phyloP scores from a whole-genome alignment of 2,888 invertebrate genomes.

The Drosophila barbarae region DNA sequence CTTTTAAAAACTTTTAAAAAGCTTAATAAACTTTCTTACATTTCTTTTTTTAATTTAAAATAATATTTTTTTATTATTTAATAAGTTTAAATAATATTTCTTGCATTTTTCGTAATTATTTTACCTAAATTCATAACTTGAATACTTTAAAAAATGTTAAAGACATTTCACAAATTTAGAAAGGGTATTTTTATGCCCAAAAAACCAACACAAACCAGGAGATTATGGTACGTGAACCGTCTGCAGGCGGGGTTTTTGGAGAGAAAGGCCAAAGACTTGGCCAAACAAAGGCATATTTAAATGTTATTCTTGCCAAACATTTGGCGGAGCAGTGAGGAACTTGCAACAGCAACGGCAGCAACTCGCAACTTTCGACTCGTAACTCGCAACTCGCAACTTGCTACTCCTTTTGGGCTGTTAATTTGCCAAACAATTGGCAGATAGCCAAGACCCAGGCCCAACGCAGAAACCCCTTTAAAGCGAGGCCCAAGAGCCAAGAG shows the following conservation, averaged over 20 bases:
- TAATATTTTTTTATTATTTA: no score
- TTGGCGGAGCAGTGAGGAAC: conserved; percentile 32
- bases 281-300: conserved; percentile 75
- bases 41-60: no score
- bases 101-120: background rate
- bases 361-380: conserved; percentile 14
- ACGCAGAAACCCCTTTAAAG: conserved; percentile 39
- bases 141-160: background rate
- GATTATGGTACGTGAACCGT: conserved; percentile 49
- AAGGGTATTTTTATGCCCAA: conserved; percentile 20
- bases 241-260: conserved; percentile 8
- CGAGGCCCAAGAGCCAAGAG: conserved; percentile 20
- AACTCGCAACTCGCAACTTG: conserved; percentile 23
- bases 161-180: conserved; percentile 10
- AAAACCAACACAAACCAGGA: conserved; percentile 42
- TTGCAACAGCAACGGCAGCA: conserved; percentile 34
- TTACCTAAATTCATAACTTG: background rate
- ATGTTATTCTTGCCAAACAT: conserved; percentile 65
- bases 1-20: no score
- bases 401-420: conserved; percentile 71
- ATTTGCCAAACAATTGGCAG: conserved; percentile 75
- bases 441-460: conserved; percentile 53
- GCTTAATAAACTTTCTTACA: no score
- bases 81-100: no score
- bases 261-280: conserved; percentile 37